Evolutionary conservation across 1,140 invertebrate genomes (phyloP).

Genomic region (Solenopsis fugax): DNA sequence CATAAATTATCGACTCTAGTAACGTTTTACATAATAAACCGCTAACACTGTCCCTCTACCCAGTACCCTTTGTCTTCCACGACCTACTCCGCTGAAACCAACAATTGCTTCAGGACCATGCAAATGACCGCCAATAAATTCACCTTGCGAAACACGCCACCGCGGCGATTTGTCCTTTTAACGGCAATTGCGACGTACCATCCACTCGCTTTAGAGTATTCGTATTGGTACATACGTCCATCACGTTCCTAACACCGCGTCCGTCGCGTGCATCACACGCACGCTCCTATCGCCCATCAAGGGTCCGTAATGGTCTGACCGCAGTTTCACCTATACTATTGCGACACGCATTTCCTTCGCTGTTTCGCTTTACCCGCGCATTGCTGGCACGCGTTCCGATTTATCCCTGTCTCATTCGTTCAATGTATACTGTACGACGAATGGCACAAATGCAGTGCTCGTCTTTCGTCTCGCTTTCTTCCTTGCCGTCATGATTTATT

Average conservation of each 20-base stretch:
- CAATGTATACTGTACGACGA: not conserved
- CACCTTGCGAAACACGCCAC: constrained; percentile 63
- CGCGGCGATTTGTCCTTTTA: constrained; percentile 42
- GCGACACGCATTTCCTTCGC: constrained; percentile 35
- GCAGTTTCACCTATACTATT: constrained; percentile 45
- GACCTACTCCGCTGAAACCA: constrained; percentile 19
- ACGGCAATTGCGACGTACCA: constrained; percentile 37
- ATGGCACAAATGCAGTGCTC: not conserved
- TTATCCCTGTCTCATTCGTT: not conserved
- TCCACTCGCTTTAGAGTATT: constrained; percentile 22
- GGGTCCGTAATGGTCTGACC: not conserved
- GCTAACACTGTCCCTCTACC: not conserved
- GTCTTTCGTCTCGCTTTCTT: not conserved
- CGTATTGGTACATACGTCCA: constrained; percentile 6
- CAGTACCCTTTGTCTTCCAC: constrained; percentile 5
- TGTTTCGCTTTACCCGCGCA: constrained; percentile 24
- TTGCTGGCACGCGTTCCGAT: not conserved
- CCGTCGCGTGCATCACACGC: constrained; percentile 6
- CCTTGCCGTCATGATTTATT: not conserved
- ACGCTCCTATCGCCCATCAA: constrained; percentile 31
- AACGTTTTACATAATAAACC: constrained; percentile 51
- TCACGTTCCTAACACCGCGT: not conserved
- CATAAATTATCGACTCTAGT: constrained; percentile 23
- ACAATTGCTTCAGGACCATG: constrained; percentile 46
- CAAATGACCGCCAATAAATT: constrained; percentile 72